A percentile compares a stretch with the other conserved stretches of the same genome.
phyloP scores from a whole-genome alignment of 2,113 vertebrate species.

The Centrocercus urophasianus region DNA sequence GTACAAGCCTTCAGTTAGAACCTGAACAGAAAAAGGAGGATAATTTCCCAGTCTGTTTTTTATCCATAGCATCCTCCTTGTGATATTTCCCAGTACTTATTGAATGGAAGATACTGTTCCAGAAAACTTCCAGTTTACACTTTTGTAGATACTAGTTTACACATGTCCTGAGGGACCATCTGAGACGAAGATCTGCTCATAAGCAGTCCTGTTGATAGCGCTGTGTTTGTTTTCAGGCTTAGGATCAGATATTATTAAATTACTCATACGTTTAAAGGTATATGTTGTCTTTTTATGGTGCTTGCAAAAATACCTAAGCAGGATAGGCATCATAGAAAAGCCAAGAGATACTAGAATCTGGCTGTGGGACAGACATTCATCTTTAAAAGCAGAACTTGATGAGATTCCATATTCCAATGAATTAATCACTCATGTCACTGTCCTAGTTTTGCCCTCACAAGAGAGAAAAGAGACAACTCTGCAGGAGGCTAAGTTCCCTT shows the following conservation, averaged over 20 bases:
- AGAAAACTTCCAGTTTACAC: neutral
- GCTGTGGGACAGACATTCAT: neutral
- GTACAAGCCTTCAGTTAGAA: neutral
- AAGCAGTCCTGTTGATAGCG: neutral
- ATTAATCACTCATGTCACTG: neutral
- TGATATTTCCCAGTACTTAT: neutral
- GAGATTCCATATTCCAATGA: neutral
- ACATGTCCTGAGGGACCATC: neutral
- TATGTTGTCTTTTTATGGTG: neutral
- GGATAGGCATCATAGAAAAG: neutral
- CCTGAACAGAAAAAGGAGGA: neutral
- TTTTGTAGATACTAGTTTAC: neutral
- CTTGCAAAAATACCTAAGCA: neutral
- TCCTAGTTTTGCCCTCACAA: neutral
- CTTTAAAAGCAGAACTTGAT: neutral
- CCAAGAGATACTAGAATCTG: neutral
- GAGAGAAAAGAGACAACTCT: neutral
- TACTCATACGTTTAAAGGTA: neutral
- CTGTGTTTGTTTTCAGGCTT: neutral
- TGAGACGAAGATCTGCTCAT: neutral
- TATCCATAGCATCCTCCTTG: neutral
- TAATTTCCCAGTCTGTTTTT: neutral
- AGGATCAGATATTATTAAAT: neutral
- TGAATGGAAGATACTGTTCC: neutral
- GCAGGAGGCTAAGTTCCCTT: neutral